Evolutionary conservation across 2,113 vertebrate species (phyloP).

Genomic region (Vulpes ferrilata): DNA sequence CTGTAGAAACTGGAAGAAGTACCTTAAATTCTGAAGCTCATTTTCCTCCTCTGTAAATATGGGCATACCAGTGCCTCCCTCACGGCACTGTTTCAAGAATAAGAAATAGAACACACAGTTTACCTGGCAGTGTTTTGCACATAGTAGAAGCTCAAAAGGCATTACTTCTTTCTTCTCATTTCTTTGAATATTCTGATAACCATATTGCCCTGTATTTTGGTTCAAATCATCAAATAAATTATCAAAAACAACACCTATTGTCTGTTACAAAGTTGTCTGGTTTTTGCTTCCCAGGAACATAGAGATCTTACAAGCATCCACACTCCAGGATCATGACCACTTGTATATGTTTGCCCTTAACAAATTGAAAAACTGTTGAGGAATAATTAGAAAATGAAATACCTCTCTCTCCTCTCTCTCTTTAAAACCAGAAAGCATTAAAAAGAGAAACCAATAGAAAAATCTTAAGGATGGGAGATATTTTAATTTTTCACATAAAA

Average conservation of each 20-base stretch:
- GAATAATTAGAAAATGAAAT: constrained; percentile 64
- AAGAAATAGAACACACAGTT: constrained; percentile 17
- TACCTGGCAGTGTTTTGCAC: neutral
- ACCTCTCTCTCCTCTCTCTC: neutral
- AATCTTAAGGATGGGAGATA: constrained; percentile 48
- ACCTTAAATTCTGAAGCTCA: neutral
- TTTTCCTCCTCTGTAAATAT: neutral
- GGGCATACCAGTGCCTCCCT: neutral
- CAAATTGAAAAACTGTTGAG: constrained; percentile 67
- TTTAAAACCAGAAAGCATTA: constrained; percentile 61
- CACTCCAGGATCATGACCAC: constrained; percentile 49
- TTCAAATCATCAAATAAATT: constrained; percentile 39
- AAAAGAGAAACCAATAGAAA: constrained; percentile 65
- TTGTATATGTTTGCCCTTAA: constrained; percentile 32
- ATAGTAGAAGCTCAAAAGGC: neutral
- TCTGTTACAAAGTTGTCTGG: neutral
- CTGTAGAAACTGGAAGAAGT: neutral
- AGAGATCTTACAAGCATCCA: neutral
- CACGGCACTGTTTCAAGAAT: neutral
- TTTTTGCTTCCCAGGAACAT: neutral
- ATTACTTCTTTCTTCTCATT: neutral
- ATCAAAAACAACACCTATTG: neutral
- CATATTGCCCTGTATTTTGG: neutral
- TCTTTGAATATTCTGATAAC: constrained; percentile 29
- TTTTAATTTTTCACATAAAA: constrained; percentile 59